Evolutionary conservation across 2,888 invertebrate species (phyloP), one percentile per base, ranked within the genome.

Genomic region (Scrobipalpa atriplicella): DNA sequence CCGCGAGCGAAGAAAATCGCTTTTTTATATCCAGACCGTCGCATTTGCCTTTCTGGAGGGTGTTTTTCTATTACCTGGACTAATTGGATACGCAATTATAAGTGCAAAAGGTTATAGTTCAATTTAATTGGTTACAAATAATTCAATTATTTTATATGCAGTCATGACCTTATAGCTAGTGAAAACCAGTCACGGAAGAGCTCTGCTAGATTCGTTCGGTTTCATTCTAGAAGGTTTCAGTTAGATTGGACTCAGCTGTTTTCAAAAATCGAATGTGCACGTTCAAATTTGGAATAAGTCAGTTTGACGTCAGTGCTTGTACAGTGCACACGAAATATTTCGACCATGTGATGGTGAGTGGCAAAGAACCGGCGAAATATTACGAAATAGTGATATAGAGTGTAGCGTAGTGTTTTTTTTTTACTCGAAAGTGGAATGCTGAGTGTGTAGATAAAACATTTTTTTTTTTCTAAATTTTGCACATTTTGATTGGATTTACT

Each of bases 291-390:
- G 69, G 66, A 68, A 68, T 69, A 72, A 73, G 74, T 74, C 83
- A 91, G 90, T 91, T 74, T 87, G 80, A 87, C 85, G 85, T 85
- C 83, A 85, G 82, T 71, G 77, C 73, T 79, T 70, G 78, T 72
- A 75, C 75, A 76, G 86, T 79, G 85, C 78, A 81, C 85, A 83
- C 87, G 86, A 75, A 74, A 69, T 75, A 66, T 70, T 73, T 73
- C 81, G 77, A 81, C 78, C 83, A 90, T 90, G 91, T 90, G 83
- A 89, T 91, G 90, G 90, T 91, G 90, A 91, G 91, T 90, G 76
- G 72, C 54, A 56, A 11, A 76, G 73, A 75, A 71, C 67, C 69
- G 70, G 66, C 62, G 68, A 67, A 72, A 69, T 70, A 61, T 78
- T 78, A 73, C 76, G 78, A 80, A 82, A 80, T 82, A 79, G 80